Base-by-base conservation (phyloP, 1,140 invertebrate species). In the Hycleus cichorii region DNA sequence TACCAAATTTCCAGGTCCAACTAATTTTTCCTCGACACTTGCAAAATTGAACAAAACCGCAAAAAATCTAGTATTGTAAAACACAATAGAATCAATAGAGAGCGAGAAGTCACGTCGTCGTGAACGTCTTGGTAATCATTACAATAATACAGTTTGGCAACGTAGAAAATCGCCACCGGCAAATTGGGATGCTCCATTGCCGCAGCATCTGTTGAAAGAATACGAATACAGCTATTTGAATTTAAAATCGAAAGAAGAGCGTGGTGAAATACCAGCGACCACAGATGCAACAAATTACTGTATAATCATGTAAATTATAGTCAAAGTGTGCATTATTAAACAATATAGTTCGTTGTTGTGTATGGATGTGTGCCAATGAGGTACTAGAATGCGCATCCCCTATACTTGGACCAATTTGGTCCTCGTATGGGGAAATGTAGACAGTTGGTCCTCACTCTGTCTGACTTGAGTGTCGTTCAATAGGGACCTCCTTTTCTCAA, bases 121-220 rank as follows among this genome's bases (percentile, higher is more conserved):
- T 32, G 70, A 77, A 47, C 75, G 92, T 62, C 68, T 92, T 49
- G 69, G 70, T 40, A 77, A 80, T 1, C 88, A 92, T 71, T 82
- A 81, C 61, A 67, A 65, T 10, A 94, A 95, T 74, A 77, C 87
- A 69, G 79, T 86, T 11, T 95, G 91, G 92, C 76, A 83, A 64
- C 86, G 82, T 67, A 77, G 91, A 47, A 76, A 80, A n/a, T 63
- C 75, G 52, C 90, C 90, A 5, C 91, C 91, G 4, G 69, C 75
- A 57, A 83, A 91, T 70, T 95, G 91, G 91, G 81, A 83, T 60
- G 78, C 77, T 56, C 87, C 88, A 3, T 71, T 94, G 59, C 90
- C 91, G 4, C 81, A 88, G 24, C 86, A 84, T 81, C 75, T 91
- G 68, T 65, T 74, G 18, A 80, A 89, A 64, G 75, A 81, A 66